Conservation (phyloP, 1,140 invertebrate genomes). For the Cydia splendana region DNA sequence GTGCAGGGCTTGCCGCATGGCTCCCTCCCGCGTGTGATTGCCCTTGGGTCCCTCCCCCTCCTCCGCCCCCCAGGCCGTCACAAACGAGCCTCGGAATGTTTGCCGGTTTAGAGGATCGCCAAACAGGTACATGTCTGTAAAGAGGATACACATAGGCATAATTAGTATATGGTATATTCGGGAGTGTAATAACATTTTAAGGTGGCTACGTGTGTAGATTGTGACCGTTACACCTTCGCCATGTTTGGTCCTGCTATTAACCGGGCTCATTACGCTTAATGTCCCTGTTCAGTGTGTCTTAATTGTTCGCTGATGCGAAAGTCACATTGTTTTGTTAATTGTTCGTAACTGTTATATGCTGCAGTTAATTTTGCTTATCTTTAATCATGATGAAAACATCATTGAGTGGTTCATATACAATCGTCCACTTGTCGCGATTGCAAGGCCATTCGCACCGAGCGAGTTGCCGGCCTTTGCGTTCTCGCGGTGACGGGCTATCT, state of each 20-base stretch:
- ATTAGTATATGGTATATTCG: background rate
- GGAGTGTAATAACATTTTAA: constrained; percentile 8
- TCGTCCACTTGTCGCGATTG: constrained; percentile 26
- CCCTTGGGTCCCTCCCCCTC: constrained; percentile 68
- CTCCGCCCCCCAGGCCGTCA: constrained; percentile 46
- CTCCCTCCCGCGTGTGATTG: constrained; percentile 78
- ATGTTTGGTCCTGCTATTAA: constrained; percentile 18
- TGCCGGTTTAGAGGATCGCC: constrained; percentile 88
- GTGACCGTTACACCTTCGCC: background rate
- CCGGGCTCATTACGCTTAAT: constrained; percentile 18
- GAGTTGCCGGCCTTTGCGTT: constrained; percentile 18
- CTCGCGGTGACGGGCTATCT: constrained; percentile 18
- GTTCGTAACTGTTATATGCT: constrained; percentile 8
- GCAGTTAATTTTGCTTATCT: constrained; percentile 21
- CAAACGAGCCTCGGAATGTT: constrained; percentile 89
- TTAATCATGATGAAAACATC: constrained; percentile 23
- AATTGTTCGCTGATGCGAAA: constrained; percentile 14
- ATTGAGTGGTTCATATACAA: constrained; percentile 24
- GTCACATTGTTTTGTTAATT: constrained; percentile 18
- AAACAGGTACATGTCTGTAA: constrained; percentile 89
- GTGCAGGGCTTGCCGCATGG: constrained; percentile 87
- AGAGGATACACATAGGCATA: constrained; percentile 39
- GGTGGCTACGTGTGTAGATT: constrained; percentile 2
- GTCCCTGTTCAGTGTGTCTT: background rate
- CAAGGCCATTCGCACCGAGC: constrained; percentile 29